Conservation (phyloP, 92 coral and sea anemone genomes). For the Plumapathes pennacea region DNA sequence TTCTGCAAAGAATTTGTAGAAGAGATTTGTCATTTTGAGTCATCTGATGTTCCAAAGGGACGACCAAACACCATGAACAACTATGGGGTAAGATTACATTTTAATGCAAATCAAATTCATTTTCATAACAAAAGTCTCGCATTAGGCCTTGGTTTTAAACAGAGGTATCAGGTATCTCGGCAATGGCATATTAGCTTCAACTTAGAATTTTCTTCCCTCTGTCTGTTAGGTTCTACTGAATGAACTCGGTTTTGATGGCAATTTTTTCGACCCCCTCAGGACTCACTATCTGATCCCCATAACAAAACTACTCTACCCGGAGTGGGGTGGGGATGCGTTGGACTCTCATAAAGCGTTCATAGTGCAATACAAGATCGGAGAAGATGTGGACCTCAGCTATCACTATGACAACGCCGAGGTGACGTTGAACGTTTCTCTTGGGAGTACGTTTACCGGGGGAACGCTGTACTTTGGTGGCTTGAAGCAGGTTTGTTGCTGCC, state of each 20-base stretch:
- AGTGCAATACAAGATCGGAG: slow-evolving; percentile 92
- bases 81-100: slow-evolving; percentile 96
- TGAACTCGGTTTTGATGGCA: slow-evolving; percentile 89
- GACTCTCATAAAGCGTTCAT: slow-evolving; percentile 97
- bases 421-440: slow-evolving; percentile 88
- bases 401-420: slow-evolving; percentile 98
- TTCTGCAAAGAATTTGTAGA: slow-evolving; percentile 70
- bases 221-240: slow-evolving; percentile 80
- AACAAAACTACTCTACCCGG: slow-evolving; percentile 73
- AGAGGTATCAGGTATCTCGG: too few relatives aligned
- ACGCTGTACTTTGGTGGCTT: slow-evolving; percentile 88
- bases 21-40: slow-evolving; percentile 79
- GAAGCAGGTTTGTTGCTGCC: slow-evolving; percentile 73
- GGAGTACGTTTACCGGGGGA: slow-evolving; percentile 78
- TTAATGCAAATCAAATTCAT: too few relatives aligned
- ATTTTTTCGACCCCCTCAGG: slow-evolving; percentile 73
- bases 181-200: not conserved
- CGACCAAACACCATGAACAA: slow-evolving; percentile 98
- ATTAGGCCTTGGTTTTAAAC: too few relatives aligned
- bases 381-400: slow-evolving; percentile 83
- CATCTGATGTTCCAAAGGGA: slow-evolving; percentile 75
- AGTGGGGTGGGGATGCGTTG: slow-evolving; percentile 75
- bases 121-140: too few relatives aligned
- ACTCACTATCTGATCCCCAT: slow-evolving; percentile 71
- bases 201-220: not conserved